A percentile compares a stretch with the other conserved stretches of the same genome.
phyloP scores from a whole-genome alignment of 2,888 invertebrate species.

The Digitonthophagus gazella region DNA sequence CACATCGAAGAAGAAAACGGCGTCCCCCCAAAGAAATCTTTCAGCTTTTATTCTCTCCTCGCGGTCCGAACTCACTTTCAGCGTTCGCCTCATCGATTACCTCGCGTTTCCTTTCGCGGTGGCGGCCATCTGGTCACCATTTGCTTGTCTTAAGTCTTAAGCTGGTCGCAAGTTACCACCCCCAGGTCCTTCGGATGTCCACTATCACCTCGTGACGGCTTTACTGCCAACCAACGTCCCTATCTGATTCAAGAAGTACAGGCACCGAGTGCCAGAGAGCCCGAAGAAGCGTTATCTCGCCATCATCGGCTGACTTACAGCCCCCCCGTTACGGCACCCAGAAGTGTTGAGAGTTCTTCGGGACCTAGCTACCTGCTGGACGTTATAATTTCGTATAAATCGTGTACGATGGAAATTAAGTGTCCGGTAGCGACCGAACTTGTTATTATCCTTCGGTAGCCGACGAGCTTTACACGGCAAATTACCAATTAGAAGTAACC shows the following conservation, averaged over 20 bases:
- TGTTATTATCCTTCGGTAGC: background rate
- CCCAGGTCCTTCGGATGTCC: conserved; percentile 33
- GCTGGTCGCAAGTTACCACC: conserved; percentile 25
- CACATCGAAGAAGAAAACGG: background rate
- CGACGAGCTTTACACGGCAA: conserved; percentile 35
- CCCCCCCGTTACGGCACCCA: background rate
- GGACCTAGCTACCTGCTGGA: background rate
- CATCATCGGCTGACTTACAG: background rate
- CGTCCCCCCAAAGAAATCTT: background rate
- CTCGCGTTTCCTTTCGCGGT: background rate
- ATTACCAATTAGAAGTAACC: conserved; percentile 41
- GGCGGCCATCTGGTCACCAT: conserved; percentile 10
- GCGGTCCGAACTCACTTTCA: background rate
- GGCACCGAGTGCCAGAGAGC: background rate
- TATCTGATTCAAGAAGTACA: background rate
- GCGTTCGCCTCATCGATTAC: background rate
- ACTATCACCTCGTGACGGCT: conserved; percentile 36
- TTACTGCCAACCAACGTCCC: conserved; percentile 28
- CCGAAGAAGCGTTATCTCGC: background rate
- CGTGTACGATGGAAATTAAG: background rate
- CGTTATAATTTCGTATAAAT: background rate
- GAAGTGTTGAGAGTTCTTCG: background rate
- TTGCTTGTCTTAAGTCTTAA: conserved; percentile 9
- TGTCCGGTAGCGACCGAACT: background rate
- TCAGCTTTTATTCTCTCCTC: background rate